These are phyloP conservation scores for Lasioglossum pauxillum DNA, from an alignment of 2,888 invertebrate genomes.

Conservation along the genomic window DNA sequence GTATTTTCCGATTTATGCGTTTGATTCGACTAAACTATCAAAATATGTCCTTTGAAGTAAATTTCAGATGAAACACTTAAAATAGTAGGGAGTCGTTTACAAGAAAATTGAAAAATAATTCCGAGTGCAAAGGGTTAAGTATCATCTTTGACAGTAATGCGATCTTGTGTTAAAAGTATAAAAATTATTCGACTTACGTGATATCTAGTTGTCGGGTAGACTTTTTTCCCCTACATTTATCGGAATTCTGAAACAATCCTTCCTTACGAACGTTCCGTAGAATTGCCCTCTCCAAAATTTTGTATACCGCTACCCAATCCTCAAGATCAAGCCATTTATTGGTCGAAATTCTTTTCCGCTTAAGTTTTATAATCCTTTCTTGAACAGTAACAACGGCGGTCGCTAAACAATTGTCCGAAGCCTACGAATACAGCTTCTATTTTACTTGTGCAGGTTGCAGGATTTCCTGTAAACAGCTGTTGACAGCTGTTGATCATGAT, in stretches of 20 bases:
- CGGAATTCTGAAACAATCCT: conserved; percentile 31
- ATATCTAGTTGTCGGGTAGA: conserved; percentile 75
- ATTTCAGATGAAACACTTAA: no score
- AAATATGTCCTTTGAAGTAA: background rate
- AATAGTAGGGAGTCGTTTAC: no score
- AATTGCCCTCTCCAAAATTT: conserved; percentile 74
- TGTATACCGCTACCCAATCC: conserved; percentile 76
- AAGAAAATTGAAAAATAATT: no score
- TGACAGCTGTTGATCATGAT: conserved; percentile 72
- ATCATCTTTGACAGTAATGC: background rate
- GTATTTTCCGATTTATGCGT: conserved; percentile 33
- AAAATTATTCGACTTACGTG: conserved; percentile 68
- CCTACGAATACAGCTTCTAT: conserved; percentile 63
- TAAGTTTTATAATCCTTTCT: conserved; percentile 75
- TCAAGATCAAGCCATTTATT: conserved; percentile 78
- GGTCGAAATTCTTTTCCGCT: conserved; percentile 72
- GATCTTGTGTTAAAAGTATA: background rate
- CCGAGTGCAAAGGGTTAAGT: background rate
- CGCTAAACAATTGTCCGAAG: conserved; percentile 74
- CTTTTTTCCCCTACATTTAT: conserved; percentile 67
- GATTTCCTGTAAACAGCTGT: conserved; percentile 58
- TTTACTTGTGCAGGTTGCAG: conserved; percentile 36
- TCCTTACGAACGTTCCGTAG: conserved; percentile 65
- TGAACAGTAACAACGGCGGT: conserved; percentile 78
- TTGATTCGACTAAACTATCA: conserved; percentile 4